Conservation (phyloP, 2,113 vertebrate genomes). For the Nettapus auritus region DNA sequence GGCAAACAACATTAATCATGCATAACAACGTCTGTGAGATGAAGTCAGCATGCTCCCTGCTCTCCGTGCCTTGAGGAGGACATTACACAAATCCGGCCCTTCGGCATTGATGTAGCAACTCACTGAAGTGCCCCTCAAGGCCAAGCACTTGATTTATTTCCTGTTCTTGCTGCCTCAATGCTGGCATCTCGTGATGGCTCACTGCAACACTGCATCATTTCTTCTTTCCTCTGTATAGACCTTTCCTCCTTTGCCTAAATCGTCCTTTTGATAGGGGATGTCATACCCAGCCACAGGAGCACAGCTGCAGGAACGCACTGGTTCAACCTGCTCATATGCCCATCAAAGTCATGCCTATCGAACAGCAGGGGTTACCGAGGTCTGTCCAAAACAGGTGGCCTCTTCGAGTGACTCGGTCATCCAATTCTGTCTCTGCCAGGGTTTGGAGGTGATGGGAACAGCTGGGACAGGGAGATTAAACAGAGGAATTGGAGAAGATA, state of each 20-base stretch:
- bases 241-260: neutral
- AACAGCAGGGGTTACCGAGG: neutral
- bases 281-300: fast-evolving
- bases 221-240: fast-evolving
- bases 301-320: fast-evolving
- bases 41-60: neutral
- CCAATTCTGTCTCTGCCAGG: fast-evolving
- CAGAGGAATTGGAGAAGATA: neutral
- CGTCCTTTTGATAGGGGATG: neutral
- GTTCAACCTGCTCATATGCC: fast-evolving
- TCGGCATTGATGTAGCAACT: fast-evolving
- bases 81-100: neutral
- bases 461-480: neutral
- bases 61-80: neutral
- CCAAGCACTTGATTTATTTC: neutral
- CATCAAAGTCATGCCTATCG: neutral
- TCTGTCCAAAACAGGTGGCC: neutral
- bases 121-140: neutral
- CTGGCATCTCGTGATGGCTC: neutral
- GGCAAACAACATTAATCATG: neutral
- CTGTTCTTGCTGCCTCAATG: neutral
- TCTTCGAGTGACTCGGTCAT: neutral
- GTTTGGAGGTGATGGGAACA: neutral
- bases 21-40: neutral
- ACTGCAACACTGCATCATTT: neutral